Conservation (phyloP, 2,113 vertebrate genomes). For the Datnioides undecimradiatus region DNA sequence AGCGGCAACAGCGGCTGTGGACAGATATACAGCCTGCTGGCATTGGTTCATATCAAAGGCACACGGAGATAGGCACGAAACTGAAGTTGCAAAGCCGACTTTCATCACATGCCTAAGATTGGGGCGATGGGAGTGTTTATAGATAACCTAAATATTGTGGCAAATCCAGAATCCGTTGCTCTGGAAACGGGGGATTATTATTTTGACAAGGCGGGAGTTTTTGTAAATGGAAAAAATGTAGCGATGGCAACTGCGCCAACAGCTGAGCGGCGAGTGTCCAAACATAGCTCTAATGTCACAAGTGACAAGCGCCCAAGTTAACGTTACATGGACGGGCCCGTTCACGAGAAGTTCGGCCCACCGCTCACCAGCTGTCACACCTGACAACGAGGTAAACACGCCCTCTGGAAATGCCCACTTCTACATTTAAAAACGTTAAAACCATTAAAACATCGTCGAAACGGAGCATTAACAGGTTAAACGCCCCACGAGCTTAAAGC, state of each 20-base stretch:
- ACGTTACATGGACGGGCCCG: conserved; percentile 3
- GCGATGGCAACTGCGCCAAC: conserved; percentile 28
- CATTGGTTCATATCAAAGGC: conserved; percentile 4
- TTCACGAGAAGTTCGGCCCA: conserved; percentile 33
- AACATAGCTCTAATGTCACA: conserved; percentile 65
- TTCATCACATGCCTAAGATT: neutral
- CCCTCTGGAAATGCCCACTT: neutral
- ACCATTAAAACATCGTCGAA: neutral
- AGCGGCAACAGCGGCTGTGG: conserved; percentile 1
- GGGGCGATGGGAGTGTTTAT: neutral
- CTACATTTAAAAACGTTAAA: accelerated
- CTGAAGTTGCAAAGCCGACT: neutral
- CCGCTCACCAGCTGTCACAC: conserved; percentile 65
- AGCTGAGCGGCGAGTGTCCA: conserved; percentile 54
- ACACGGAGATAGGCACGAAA: neutral
- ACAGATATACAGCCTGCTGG: conserved; percentile 22
- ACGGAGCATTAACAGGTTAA: accelerated
- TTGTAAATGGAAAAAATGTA: neutral
- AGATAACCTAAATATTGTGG: neutral
- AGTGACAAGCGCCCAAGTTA: conserved; percentile 47
- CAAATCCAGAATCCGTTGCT: neutral
- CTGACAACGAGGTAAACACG: conserved; percentile 50
- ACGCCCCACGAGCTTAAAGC: neutral
- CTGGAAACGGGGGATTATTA: neutral
- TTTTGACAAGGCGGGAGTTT: neutral